A percentile compares a stretch with the other conserved stretches of the same genome.
Evolutionary conservation across 2,113 vertebrate species (phyloP).

Genomic region (Gallinago media): DNA sequence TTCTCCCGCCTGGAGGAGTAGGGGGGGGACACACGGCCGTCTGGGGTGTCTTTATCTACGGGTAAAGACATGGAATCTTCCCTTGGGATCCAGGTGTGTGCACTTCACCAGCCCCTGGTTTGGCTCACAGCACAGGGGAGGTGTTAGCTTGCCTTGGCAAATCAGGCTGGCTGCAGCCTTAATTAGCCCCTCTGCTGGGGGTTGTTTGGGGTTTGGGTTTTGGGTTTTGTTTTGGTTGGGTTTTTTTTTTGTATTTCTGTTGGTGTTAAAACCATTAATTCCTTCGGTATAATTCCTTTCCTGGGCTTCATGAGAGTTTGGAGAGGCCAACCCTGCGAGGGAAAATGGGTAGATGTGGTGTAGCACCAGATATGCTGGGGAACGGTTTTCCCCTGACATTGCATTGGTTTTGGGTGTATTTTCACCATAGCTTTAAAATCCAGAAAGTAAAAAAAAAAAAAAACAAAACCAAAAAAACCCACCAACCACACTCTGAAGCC

Average conservation of each 20-base stretch:
- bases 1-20: background rate
- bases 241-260: rapidly evolving
- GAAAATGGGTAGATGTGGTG: too few relatives aligned
- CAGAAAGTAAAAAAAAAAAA: background rate
- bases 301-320: background rate
- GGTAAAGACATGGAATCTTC: background rate
- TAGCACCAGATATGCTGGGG: background rate
- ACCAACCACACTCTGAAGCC: background rate
- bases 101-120: rapidly evolving
- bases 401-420: rapidly evolving
- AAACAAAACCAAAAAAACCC: rapidly evolving
- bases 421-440: background rate
- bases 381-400: background rate
- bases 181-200: background rate
- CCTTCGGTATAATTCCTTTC: background rate
- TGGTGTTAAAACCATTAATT: background rate
- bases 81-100: rapidly evolving
- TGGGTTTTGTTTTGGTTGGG: too few relatives aligned
- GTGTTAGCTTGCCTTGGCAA: rapidly evolving
- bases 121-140: rapidly evolving
- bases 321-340: background rate
- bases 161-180: background rate
- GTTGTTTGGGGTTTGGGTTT: too few relatives aligned
- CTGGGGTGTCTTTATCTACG: rapidly evolving
- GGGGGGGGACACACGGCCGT: background rate